Evolutionary conservation across 2,888 invertebrate species (phyloP).

Genomic region (Diaphora mendica): DNA sequence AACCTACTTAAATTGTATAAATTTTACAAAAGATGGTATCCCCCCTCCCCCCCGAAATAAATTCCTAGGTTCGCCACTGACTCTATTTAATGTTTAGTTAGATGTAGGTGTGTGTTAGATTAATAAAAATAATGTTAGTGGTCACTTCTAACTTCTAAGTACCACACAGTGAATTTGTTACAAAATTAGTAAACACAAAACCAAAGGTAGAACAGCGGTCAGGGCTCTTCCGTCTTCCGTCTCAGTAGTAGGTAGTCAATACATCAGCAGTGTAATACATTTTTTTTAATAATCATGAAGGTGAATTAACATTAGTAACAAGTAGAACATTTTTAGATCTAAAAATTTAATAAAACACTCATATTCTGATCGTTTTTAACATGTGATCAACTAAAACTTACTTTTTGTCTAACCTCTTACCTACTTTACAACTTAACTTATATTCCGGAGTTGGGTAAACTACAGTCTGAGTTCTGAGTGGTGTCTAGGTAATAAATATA

Average conservation of each 20-base stretch:
- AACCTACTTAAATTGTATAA: too few species aligned
- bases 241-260: too few species aligned
- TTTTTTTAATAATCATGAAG: background rate
- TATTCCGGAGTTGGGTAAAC: constrained; percentile 9
- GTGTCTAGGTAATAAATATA: background rate
- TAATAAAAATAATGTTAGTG: background rate
- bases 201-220: background rate
- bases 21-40: too few species aligned
- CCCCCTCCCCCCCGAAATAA: too few species aligned
- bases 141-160: too few species aligned
- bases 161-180: background rate
- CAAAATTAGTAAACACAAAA: background rate
- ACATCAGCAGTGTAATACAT: too few species aligned
- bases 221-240: background rate
- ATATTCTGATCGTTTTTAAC: background rate
- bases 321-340: background rate
- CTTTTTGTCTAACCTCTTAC: constrained; percentile 39
- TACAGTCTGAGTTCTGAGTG: background rate
- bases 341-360: background rate
- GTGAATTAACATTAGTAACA: background rate
- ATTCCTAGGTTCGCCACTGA: too few species aligned
- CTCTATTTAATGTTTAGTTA: background rate
- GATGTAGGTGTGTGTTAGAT: background rate
- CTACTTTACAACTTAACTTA: constrained; percentile 17
- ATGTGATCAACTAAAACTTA: background rate